These are phyloP conservation scores for Tachina fera DNA, from an alignment of 2,888 invertebrate species.

Conservation along the genomic window DNA sequence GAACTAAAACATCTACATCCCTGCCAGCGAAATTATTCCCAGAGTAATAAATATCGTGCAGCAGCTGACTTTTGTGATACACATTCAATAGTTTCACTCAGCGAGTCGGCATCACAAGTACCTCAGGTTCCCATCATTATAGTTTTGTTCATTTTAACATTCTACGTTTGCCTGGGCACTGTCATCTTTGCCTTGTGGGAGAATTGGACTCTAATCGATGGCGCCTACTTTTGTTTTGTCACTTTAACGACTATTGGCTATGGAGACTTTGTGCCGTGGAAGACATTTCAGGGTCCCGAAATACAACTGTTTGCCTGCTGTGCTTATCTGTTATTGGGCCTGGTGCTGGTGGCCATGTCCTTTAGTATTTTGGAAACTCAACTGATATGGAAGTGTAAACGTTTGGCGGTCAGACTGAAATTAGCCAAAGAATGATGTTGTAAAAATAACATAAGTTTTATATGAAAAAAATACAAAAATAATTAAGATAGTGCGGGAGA, in stretches of 20 bases:
- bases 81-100: constrained; percentile 64
- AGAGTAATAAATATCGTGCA: constrained; percentile 68
- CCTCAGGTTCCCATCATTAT: constrained; percentile 86
- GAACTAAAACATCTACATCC: constrained; percentile 70
- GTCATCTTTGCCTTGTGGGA: constrained; percentile 91
- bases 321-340: constrained; percentile 90
- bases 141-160: constrained; percentile 87
- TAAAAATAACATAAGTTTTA: constrained; percentile 63
- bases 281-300: constrained; percentile 82
- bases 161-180: constrained; percentile 90
- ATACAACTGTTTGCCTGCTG: constrained; percentile 91
- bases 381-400: constrained; percentile 88
- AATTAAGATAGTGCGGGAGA: not conserved
- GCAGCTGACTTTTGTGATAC: constrained; percentile 70
- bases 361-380: constrained; percentile 93
- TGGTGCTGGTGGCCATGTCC: constrained; percentile 92
- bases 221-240: constrained; percentile 93
- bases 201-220: constrained; percentile 91
- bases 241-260: constrained; percentile 93
- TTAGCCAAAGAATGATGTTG: constrained; percentile 85
- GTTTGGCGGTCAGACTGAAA: constrained; percentile 88
- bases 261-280: constrained; percentile 88
- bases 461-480: constrained; percentile 24
- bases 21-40: constrained; percentile 18
- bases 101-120: constrained; percentile 60